These are phyloP conservation scores for Scytalopus superciliaris DNA, from an alignment of 2,113 vertebrate genomes.

Conservation along the genomic window DNA sequence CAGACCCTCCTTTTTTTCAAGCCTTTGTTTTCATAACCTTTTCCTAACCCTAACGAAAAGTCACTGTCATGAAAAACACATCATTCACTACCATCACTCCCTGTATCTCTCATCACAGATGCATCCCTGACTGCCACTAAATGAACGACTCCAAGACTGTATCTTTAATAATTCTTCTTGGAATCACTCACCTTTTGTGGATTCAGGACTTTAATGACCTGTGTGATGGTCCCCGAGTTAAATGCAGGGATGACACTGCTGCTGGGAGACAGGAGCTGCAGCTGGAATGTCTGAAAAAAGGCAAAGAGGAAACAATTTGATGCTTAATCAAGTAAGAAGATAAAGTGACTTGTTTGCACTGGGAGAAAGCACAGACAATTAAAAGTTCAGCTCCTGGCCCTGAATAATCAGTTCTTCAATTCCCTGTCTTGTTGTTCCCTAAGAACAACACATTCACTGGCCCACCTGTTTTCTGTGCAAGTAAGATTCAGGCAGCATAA, in stretches of 20 bases:
- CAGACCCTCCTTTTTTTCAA: neutral
- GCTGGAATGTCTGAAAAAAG: slow-evolving; percentile 92
- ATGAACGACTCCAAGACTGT: neutral
- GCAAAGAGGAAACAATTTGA: neutral
- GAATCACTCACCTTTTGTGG: slow-evolving; percentile 91
- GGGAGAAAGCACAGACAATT: neutral
- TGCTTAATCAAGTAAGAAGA: neutral
- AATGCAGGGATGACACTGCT: slow-evolving; percentile 95
- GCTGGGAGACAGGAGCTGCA: slow-evolving; percentile 98
- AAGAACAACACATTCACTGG: neutral
- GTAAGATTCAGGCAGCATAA: neutral
- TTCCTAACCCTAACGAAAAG: neutral
- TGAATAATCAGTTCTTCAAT: neutral
- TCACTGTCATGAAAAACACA: neutral
- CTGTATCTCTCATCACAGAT: neutral
- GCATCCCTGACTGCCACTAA: neutral
- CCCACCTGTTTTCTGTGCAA: neutral
- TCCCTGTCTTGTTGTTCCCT: neutral
- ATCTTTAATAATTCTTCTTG: neutral
- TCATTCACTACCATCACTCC: neutral
- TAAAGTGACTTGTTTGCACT: neutral
- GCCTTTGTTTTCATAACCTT: neutral
- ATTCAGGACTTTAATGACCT: slow-evolving; percentile 99
- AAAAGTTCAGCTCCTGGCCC: neutral
- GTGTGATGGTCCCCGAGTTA: slow-evolving; percentile 95